These are phyloP conservation scores for Mactra quadrangularis DNA, from an alignment of 1,140 invertebrate species.

Conservation along the genomic window DNA sequence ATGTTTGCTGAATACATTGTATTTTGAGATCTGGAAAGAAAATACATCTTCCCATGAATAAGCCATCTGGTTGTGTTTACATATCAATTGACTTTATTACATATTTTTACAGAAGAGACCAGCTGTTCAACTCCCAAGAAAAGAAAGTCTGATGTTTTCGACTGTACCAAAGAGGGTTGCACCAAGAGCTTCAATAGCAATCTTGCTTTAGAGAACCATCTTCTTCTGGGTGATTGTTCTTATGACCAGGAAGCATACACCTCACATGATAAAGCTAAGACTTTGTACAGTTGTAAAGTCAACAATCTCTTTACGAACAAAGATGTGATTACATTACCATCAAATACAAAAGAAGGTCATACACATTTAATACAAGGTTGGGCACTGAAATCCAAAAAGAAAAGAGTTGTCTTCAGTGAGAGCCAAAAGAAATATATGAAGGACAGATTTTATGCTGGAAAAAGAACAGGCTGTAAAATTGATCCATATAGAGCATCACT, in stretches of 20 bases:
- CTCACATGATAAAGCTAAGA: background rate
- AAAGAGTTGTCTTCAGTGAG: background rate
- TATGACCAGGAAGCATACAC: background rate
- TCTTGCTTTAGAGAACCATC: background rate
- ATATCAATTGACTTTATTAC: too few species aligned
- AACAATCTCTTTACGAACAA: too few species aligned
- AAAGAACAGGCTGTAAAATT: background rate
- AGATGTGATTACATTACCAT: too few species aligned
- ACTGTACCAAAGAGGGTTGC: background rate
- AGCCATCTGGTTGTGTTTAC: too few species aligned
- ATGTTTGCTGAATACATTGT: too few species aligned
- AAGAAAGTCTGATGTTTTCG: too few species aligned
- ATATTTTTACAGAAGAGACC: too few species aligned
- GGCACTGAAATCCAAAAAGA: background rate
- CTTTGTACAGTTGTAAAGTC: background rate
- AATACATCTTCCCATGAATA: too few species aligned
- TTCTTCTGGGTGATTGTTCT: background rate
- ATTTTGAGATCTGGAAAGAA: too few species aligned
- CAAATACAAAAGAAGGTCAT: too few species aligned
- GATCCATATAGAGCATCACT: background rate
- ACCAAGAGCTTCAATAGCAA: background rate
- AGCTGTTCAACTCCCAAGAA: too few species aligned
- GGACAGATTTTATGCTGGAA: background rate
- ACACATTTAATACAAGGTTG: too few species aligned
- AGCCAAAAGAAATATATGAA: background rate